These are phyloP conservation scores for Patella depressa DNA, from an alignment of 2,888 invertebrate genomes.

Conservation along the genomic window DNA sequence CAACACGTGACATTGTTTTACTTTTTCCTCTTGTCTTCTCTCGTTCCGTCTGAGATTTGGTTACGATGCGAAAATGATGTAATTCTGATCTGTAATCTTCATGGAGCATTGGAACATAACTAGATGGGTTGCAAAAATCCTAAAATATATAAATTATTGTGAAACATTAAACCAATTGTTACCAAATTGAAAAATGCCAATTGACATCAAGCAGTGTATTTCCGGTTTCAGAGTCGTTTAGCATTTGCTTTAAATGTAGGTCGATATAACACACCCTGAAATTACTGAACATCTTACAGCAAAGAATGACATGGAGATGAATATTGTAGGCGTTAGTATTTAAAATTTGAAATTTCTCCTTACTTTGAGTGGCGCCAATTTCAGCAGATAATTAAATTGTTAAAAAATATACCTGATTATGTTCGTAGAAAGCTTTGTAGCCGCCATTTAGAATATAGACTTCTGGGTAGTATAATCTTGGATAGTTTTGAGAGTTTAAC, in stretches of 20 bases:
- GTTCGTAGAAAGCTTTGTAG: constrained; percentile 85
- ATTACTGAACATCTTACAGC: too few species aligned
- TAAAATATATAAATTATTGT: constrained; percentile 50
- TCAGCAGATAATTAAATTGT: not conserved
- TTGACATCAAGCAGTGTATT: too few species aligned
- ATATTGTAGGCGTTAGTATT: not conserved
- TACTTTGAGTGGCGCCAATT: not conserved
- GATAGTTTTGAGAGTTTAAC: constrained; percentile 84
- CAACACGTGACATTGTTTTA: too few species aligned
- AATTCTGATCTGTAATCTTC: constrained; percentile 81
- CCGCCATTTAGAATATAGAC: constrained; percentile 91
- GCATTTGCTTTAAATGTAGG: too few species aligned
- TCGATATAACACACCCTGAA: too few species aligned
- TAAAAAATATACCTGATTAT: constrained; percentile 69
- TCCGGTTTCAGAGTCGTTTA: too few species aligned
- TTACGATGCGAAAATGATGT: constrained; percentile 76
- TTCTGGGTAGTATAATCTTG: constrained; percentile 89
- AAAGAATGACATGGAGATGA: too few species aligned
- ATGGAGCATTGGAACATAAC: constrained; percentile 88
- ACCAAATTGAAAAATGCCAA: too few species aligned
- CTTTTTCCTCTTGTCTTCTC: too few species aligned
- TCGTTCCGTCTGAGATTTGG: too few species aligned
- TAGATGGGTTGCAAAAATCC: constrained; percentile 79
- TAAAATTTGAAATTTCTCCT: not conserved
- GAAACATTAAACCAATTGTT: not conserved